Evolutionary conservation across 2,113 vertebrate genomes (phyloP), one percentile per base, ranked within the genome.

Genomic region (Channa argus): DNA sequence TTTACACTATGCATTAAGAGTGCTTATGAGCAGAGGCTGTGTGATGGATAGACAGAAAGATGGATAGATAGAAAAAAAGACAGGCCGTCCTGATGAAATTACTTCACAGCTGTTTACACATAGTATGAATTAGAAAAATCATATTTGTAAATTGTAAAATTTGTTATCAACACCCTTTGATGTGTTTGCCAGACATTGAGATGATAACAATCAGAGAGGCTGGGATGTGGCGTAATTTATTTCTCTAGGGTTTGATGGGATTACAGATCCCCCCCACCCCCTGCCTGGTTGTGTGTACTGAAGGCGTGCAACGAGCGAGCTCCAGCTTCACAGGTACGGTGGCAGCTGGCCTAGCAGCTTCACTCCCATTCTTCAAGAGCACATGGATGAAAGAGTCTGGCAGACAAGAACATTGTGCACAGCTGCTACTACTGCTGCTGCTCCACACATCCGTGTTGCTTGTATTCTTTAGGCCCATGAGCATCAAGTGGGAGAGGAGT

Each of bases 1-100:
- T 96, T 95, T 95, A 88, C 94, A 94, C 87, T 94, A 92, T 95
- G 95, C 94, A 95, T 95, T 96, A 94, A 93, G 94, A 92, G 86
- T 91, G 94, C 91, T 96, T 65, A 80, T 71, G 83, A 82, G 77
- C 82, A 79, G 52, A 36, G 66, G 88, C 77, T 44, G 71, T 58
- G 74, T 72, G 84, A 63, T 61, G 36, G 74, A 68, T 46, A 34
- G 56, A 37, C 37, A 33, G 62, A 52, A 45, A 45, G 63, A 77
- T 43, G 50, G 62, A 66, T 0, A 8, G 44, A 59, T 45, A 59
- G 54, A 39, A 36, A 74, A 36, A 81, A 60, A 79, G 58, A 64
- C 71, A 94, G 93, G 91, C 89, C 91, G 87, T 88, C 87, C 90
- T 93, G 94, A 94, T 94, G 93, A 95, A 95, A 95, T 92, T 89